Evolutionary conservation across 2,113 vertebrate species (phyloP).

Genomic region (Dipodomys stephensi): DNA sequence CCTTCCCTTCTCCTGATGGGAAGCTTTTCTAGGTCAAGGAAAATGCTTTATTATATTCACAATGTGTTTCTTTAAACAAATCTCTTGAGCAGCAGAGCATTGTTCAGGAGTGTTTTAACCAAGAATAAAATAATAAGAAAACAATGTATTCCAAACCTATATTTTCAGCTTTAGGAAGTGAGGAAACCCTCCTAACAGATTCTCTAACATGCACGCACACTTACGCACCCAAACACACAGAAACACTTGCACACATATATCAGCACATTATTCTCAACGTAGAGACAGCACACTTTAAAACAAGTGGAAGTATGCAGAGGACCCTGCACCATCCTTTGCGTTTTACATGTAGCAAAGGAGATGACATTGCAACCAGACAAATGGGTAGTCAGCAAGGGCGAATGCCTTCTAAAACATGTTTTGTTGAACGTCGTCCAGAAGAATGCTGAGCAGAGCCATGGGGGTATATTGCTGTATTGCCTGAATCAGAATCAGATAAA

Average conservation of each 20-base stretch:
- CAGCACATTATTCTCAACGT: background rate
- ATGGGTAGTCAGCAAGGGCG: background rate
- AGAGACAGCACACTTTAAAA: background rate
- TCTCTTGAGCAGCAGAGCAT: background rate
- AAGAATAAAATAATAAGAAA: slow-evolving; percentile 2
- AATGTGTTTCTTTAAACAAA: background rate
- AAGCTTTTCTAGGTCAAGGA: slow-evolving; percentile 51
- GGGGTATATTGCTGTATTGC: background rate
- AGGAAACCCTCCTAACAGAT: background rate
- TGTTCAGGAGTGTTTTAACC: slow-evolving; percentile 8
- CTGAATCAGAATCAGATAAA: background rate
- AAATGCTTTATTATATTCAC: slow-evolving; percentile 54
- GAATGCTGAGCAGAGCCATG: background rate
- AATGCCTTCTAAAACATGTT: background rate
- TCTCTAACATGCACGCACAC: background rate
- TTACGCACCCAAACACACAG: background rate
- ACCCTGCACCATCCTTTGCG: background rate
- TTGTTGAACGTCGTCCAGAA: background rate
- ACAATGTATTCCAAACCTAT: slow-evolving; percentile 9
- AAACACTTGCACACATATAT: background rate
- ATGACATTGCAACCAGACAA: background rate
- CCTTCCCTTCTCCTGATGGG: slow-evolving; percentile 46
- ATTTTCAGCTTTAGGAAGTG: background rate
- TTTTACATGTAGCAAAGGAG: background rate
- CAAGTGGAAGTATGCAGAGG: background rate